Percentiles rank a stretch among this genome's conserved stretches.
phyloP scores from a whole-genome alignment of 2,888 invertebrate species.

The Aproaerema taeniolella region DNA sequence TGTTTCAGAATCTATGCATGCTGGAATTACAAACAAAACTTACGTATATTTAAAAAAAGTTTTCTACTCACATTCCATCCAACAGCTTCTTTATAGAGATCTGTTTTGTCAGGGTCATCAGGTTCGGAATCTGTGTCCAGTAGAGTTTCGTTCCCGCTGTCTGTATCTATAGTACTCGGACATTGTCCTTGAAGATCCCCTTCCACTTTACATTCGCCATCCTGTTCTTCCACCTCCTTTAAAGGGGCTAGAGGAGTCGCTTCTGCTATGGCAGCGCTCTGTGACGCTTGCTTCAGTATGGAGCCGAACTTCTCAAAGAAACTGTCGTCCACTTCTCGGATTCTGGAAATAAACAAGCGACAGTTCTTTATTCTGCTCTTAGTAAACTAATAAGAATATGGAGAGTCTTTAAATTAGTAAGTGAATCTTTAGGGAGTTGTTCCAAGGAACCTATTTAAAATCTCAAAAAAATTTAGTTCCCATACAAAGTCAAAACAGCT shows the following conservation, averaged over 20 bases:
- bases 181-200: constrained; percentile 53
- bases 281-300: constrained; percentile 80
- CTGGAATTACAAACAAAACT: too few species aligned
- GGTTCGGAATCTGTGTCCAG: constrained; percentile 81
- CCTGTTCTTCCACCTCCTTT: constrained; percentile 59
- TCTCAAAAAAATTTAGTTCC: too few species aligned
- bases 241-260: constrained; percentile 74
- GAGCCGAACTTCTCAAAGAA: constrained; percentile 91
- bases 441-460: too few species aligned
- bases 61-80: constrained; percentile 88
- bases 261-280: constrained; percentile 75
- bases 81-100: constrained; percentile 79
- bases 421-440: too few species aligned
- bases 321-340: constrained; percentile 89
- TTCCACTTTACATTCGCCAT: constrained; percentile 55
- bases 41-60: too few species aligned
- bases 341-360: constrained; percentile 65
- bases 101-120: constrained; percentile 79
- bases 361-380: too few species aligned
- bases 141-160: constrained; percentile 76
- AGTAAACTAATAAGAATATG: too few species aligned
- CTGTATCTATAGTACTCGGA: constrained; percentile 54
- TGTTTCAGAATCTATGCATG: too few species aligned
- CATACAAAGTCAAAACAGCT: too few species aligned
- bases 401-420: too few species aligned